Base-by-base conservation (phyloP, 2,797 vertebrate genomes). In the Tapirus indicus region DNA sequence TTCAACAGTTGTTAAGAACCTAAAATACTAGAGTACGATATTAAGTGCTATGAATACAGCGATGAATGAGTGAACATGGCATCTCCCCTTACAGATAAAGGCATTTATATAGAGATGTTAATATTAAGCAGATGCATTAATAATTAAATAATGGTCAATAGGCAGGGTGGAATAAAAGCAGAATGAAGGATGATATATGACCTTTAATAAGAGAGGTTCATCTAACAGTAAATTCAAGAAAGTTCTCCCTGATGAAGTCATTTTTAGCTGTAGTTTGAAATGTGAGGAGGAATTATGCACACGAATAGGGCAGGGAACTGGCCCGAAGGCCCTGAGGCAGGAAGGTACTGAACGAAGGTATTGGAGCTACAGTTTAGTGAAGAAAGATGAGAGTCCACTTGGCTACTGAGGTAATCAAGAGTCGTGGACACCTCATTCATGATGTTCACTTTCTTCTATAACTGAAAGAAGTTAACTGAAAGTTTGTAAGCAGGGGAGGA, bases 181-280 rank as follows among this genome's bases (percentile, higher is more conserved):
- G 38, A 41, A 78, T 17, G 4, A 3, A 52, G 29, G 12, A 72
- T 66, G 6, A 49, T 58, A 72, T 23, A 10, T 29, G 29, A 80
- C 32, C 17, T 78, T 87, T 62, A 60, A 32, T 82, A 80, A 88
- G 5, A 88, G 35, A 84, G 12, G 0, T 27, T 82, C 29, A 49
- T 77, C 41, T 56, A 95, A 88, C 4, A 49, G 18, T 62, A 74
- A 87, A 87, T n/a, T 83, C 68, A 80, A 72, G 41, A 77, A 82
- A 89, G 7, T 0, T 82, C 20, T 88, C 21, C n/a, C 29, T 29
- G 13, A 91, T 75, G 18, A 94, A 80, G 9, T n/a, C 80, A 75
- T 80, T 32, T 68, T 60, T 35, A 52, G 7, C 20, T 85, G 23
- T 91, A 91, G 69, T 93, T 84, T 35, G 38, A 96, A 91, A 79